phyloP scores from a whole-genome alignment of 2,888 invertebrate genomes.

The Athalia circularis region DNA sequence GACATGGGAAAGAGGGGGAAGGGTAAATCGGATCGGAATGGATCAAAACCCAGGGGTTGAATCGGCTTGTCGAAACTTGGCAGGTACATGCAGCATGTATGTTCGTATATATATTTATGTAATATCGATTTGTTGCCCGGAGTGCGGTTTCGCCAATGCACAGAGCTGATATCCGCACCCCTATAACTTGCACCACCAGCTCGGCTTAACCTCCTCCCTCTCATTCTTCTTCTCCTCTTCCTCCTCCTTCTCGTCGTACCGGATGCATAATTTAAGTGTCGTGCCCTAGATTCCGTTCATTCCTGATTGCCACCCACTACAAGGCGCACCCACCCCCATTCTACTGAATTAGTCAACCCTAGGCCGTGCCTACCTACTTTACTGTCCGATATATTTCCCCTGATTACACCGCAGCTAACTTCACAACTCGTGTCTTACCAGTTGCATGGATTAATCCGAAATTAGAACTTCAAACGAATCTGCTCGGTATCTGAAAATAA shows the following conservation, averaged over 20 bases:
- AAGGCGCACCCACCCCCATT: neutral
- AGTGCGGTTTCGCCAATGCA: constrained; percentile 17
- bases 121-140: constrained; percentile 9
- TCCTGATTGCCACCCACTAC: constrained; percentile 17
- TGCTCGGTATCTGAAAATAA: too few relatives aligned
- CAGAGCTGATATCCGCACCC: constrained; percentile 20
- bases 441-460: too few relatives aligned
- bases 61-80: neutral
- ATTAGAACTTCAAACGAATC: too few relatives aligned
- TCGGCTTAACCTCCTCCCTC: neutral
- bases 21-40: neutral
- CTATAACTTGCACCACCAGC: neutral
- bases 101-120: neutral
- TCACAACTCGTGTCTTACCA: too few relatives aligned
- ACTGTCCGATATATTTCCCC: neutral
- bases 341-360: constrained; percentile 19
- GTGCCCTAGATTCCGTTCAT: constrained; percentile 31
- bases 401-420: too few relatives aligned
- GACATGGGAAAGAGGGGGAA: neutral
- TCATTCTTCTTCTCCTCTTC: neutral
- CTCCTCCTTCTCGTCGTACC: neutral
- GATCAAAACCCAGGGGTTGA: neutral
- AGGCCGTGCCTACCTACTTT: neutral
- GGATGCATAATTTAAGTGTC: constrained; percentile 39
- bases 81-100: neutral